Percentiles rank a stretch among this genome's conserved stretches.
phyloP scores from a whole-genome alignment of 2,797 vertebrate species.

The Crocodylus rhombifer region DNA sequence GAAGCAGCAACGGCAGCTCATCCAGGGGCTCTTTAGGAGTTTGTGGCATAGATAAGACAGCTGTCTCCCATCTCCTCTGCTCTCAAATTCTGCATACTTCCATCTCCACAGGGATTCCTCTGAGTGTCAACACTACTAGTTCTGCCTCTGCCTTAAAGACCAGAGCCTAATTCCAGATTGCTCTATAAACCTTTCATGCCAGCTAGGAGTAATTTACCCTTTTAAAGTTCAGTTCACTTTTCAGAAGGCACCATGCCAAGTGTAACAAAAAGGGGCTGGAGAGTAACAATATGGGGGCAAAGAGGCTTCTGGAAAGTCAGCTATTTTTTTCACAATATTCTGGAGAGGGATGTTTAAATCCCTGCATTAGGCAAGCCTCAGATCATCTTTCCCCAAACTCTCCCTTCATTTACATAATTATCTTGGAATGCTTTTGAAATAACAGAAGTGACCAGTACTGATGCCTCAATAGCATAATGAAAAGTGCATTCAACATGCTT shows the following conservation, averaged over 20 bases:
- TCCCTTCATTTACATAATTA: fast-evolving
- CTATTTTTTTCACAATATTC: not conserved
- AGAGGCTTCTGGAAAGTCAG: not conserved
- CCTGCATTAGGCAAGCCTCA: not conserved
- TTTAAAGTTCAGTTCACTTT: fast-evolving
- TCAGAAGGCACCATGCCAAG: not conserved
- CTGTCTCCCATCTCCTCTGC: no score
- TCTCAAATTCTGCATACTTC: no score
- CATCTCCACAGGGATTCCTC: no score
- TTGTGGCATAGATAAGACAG: no score
- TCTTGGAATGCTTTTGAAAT: not conserved
- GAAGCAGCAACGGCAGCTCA: no score
- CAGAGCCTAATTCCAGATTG: not conserved
- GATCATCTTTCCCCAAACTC: not conserved
- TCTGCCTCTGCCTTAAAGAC: not conserved
- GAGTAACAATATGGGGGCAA: not conserved
- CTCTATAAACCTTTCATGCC: not conserved
- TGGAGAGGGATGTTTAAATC: not conserved
- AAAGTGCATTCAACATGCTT: not conserved
- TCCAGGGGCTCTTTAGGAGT: no score
- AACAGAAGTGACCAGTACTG: not conserved
- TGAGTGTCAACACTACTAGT: no score
- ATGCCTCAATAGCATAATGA: not conserved
- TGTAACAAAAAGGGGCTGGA: not conserved
- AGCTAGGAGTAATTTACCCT: not conserved